Conservation (phyloP, 2,888 invertebrate species). For the Platycheirus albimanus region DNA sequence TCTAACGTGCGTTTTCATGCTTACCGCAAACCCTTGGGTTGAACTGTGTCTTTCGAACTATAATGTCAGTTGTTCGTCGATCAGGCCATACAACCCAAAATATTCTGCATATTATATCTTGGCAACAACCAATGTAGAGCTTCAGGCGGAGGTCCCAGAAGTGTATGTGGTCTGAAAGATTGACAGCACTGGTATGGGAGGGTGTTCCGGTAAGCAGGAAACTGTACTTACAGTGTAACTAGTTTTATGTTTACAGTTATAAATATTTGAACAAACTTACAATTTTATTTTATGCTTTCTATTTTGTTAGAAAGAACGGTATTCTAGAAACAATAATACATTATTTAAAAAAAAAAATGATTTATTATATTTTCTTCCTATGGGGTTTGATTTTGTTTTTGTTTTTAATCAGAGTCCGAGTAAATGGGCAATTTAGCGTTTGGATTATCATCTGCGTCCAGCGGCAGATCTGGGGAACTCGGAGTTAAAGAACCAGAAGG, state of each 20-base stretch:
- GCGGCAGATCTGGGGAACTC: conserved; percentile 26
- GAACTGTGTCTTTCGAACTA: neutral
- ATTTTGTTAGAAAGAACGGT: conserved; percentile 49
- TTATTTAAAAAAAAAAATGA: conserved; percentile 14
- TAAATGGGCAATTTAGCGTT: conserved; percentile 64
- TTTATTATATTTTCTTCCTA: conserved; percentile 4
- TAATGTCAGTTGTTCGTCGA: neutral
- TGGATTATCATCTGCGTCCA: conserved; percentile 32
- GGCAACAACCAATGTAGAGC: too few relatives aligned
- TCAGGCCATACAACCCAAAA: neutral
- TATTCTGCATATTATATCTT: too few relatives aligned
- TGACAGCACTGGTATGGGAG: neutral
- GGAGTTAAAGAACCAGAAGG: conserved; percentile 3
- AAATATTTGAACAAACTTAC: conserved; percentile 65
- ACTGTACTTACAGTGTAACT: conserved; percentile 50
- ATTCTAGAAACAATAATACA: conserved; percentile 33
- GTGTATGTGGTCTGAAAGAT: neutral
- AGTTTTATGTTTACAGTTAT: conserved; percentile 48
- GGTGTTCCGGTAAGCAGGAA: neutral
- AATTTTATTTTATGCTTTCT: conserved; percentile 39
- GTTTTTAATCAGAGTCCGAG: conserved; percentile 60
- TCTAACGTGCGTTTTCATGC: neutral
- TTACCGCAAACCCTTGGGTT: neutral
- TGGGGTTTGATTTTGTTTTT: neutral
- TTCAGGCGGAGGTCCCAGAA: neutral